These are phyloP conservation scores for Allygus modestus DNA, from an alignment of 2,888 invertebrate genomes.

Conservation along the genomic window DNA sequence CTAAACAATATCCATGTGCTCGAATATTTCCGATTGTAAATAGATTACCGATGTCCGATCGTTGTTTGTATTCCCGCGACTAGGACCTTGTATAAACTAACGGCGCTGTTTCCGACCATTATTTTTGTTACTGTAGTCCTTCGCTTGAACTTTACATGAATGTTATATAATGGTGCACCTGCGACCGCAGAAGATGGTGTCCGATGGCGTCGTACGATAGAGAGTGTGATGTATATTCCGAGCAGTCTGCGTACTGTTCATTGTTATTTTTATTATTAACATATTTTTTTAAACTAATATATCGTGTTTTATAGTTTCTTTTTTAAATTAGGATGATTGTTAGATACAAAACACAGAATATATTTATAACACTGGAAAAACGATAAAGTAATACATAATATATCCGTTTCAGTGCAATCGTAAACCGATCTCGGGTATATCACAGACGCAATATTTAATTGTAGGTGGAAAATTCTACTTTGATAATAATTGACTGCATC, in stretches of 20 bases:
- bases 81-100: conserved; percentile 54
- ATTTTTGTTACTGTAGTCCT: conserved; percentile 53
- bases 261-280: conserved; percentile 47
- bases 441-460: conserved; percentile 38
- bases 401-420: conserved; percentile 37
- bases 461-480: conserved; percentile 12
- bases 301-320: conserved; percentile 37
- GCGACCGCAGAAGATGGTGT: neutral
- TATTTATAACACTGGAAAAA: conserved; percentile 30
- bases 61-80: conserved; percentile 33
- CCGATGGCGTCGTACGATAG: neutral
- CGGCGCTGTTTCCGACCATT: conserved; percentile 22
- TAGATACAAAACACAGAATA: neutral
- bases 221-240: conserved; percentile 17
- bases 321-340: conserved; percentile 32
- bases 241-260: conserved; percentile 43
- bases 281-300: conserved; percentile 29
- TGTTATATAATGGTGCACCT: conserved; percentile 54
- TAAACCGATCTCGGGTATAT: conserved; percentile 39
- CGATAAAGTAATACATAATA: neutral
- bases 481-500: conserved; percentile 50
- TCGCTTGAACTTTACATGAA: conserved; percentile 43
- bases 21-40: conserved; percentile 49
- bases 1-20: conserved; percentile 17
- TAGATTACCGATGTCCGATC: conserved; percentile 14